Percentiles rank a stretch among this genome's conserved stretches.
phyloP scores from a whole-genome alignment of 1,140 invertebrate genomes.

The Olivierus martensii region DNA sequence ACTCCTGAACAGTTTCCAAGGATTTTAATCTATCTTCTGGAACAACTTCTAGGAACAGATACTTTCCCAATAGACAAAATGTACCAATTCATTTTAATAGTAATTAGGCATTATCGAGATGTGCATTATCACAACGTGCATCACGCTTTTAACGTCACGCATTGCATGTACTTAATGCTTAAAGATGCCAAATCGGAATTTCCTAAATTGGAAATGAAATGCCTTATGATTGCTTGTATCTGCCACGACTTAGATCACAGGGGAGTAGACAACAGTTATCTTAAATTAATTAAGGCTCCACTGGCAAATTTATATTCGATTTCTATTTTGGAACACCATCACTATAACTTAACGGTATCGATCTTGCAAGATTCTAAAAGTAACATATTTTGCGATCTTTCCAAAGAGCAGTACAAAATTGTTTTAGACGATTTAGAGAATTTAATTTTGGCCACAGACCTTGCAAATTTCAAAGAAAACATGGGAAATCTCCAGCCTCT shows the following conservation, averaged over 20 bases:
- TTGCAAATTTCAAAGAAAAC: too few species aligned
- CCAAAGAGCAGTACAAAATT: too few species aligned
- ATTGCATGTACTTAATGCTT: slow-evolving; percentile 64
- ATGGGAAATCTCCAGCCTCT: too few species aligned
- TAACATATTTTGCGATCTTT: too few species aligned
- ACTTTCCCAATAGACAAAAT: too few species aligned
- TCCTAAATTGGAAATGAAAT: background rate
- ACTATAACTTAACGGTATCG: background rate
- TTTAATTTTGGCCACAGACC: too few species aligned
- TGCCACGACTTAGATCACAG: background rate
- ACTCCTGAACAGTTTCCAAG: too few species aligned
- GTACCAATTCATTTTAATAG: slow-evolving; percentile 61
- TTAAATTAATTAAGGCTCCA: background rate
- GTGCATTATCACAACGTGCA: slow-evolving; percentile 97
- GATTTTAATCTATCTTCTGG: too few species aligned
- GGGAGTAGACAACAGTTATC: background rate
- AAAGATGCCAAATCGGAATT: background rate
- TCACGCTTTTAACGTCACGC: slow-evolving; percentile 88
- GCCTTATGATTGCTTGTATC: background rate
- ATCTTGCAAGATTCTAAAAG: background rate
- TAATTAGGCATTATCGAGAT: slow-evolving; percentile 92
- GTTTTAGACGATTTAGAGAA: too few species aligned
- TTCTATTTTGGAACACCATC: background rate
- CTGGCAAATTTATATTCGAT: background rate
- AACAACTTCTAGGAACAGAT: too few species aligned